Conservation (phyloP, 2,797 vertebrate species). For the Miichthys miiuy region DNA sequence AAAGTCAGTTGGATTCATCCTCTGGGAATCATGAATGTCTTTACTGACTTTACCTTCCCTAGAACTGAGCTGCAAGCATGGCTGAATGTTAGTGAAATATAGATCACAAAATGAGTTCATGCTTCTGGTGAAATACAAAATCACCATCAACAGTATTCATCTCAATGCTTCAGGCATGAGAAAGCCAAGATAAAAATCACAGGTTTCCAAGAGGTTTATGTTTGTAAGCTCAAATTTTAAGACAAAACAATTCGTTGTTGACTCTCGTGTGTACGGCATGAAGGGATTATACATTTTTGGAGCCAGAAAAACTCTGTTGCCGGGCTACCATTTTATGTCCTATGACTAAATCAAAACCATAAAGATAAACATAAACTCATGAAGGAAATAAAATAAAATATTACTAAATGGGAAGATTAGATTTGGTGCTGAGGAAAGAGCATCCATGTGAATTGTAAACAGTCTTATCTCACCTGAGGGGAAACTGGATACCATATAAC, state of each 20-base stretch:
- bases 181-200: neutral
- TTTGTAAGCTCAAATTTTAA: conserved; percentile 10
- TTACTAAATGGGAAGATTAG: neutral
- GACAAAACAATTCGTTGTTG: neutral
- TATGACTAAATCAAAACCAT: conserved; percentile 4
- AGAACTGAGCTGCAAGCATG: neutral
- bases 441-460: conserved; percentile 20
- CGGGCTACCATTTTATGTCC: neutral
- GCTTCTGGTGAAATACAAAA: neutral
- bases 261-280: neutral
- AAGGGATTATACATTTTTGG: neutral
- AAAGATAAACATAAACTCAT: conserved; percentile 21
- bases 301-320: neutral
- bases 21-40: neutral
- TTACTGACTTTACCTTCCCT: neutral
- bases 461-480: conserved; percentile 9
- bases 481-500: neutral
- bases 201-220: neutral
- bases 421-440: conserved; percentile 16
- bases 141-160: neutral
- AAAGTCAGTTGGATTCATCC: neutral
- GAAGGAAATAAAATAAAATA: neutral
- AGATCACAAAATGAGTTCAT: neutral
- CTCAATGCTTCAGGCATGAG: neutral
- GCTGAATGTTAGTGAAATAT: neutral